A percentile compares a stretch with the other conserved stretches of the same genome.
Conservation (phyloP, 2,113 vertebrate genomes). For the Patagioenas fasciata region DNA sequence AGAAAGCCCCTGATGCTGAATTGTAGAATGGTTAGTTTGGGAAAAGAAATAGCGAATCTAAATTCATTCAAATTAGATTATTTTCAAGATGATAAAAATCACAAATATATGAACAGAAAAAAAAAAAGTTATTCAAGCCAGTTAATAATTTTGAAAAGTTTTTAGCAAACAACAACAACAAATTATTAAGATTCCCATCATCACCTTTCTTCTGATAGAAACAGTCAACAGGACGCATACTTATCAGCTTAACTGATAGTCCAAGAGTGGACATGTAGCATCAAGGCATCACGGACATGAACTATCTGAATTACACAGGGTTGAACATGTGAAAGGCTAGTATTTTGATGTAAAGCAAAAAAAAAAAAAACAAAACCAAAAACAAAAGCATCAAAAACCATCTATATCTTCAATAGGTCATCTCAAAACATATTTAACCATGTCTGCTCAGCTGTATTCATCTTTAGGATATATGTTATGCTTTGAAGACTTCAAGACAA, state of each 20-base stretch:
- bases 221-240: not conserved
- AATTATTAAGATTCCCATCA: not conserved
- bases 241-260: not conserved
- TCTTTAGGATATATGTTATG: not conserved
- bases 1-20: not conserved
- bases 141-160: not conserved
- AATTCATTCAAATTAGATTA: not conserved
- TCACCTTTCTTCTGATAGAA: not conserved
- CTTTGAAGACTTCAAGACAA: not conserved
- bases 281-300: not conserved
- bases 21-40: not conserved
- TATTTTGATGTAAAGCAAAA: not conserved
- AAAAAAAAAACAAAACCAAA: rapidly evolving
- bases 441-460: not conserved
- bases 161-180: not conserved
- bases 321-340: not conserved
- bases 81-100: not conserved
- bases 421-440: not conserved
- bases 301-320: rapidly evolving
- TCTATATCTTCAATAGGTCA: not conserved
- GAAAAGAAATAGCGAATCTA: not conserved
- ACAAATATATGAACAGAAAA: not conserved
- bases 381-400: not conserved
- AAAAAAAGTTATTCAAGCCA: not conserved
- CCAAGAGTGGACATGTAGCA: not conserved